Evolutionary conservation across 2,797 vertebrate genomes (phyloP).

Genomic region (Anguilla anguilla): DNA sequence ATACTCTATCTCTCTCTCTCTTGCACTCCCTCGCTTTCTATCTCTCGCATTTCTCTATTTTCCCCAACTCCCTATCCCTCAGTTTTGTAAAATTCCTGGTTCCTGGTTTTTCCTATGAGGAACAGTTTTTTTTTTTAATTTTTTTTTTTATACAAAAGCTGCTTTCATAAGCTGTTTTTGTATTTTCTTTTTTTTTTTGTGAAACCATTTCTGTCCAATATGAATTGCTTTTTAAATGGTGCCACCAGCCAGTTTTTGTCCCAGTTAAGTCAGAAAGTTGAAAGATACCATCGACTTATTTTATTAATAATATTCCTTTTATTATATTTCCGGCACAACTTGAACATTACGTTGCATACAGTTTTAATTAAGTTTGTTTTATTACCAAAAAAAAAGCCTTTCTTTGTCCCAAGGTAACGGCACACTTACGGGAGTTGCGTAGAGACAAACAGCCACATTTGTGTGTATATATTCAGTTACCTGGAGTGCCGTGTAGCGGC

Average conservation of each 20-base stretch:
- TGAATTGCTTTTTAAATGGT: background rate
- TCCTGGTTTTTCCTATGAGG: background rate
- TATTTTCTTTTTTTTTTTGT: background rate
- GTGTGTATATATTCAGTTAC: background rate
- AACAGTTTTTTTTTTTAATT: background rate
- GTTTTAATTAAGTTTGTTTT: slow-evolving; percentile 17
- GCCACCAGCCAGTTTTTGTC: slow-evolving; percentile 55
- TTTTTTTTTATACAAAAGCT: slow-evolving; percentile 10
- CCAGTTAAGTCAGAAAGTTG: slow-evolving; percentile 62
- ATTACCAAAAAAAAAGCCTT: background rate
- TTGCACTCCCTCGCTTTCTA: background rate
- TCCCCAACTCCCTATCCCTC: background rate
- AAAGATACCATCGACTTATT: slow-evolving; percentile 13
- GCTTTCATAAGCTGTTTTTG: background rate
- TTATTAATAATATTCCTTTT: background rate
- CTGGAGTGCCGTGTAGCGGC: too few species aligned
- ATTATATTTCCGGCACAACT: background rate
- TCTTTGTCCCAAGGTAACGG: slow-evolving; percentile 13
- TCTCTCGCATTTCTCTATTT: background rate
- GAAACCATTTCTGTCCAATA: background rate
- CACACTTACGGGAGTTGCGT: background rate
- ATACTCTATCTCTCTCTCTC: too few species aligned
- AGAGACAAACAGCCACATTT: background rate
- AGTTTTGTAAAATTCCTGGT: background rate
- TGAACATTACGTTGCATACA: slow-evolving; percentile 9